phyloP scores from a whole-genome alignment of 2,888 invertebrate genomes.

The Pammene fasciana region DNA sequence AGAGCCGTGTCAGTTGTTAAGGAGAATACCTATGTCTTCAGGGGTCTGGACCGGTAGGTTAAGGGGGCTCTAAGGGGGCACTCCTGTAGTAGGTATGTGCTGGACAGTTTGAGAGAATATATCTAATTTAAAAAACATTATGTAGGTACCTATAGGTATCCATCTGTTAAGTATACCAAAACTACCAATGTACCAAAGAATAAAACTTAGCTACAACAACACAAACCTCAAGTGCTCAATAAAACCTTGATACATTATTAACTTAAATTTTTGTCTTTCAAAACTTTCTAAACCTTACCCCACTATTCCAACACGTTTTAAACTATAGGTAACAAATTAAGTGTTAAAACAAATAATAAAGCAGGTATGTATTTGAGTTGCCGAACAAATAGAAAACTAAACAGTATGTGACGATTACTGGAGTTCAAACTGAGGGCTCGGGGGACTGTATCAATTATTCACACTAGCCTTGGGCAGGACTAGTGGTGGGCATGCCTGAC shows the following conservation, averaged over 20 bases:
- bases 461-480: slow-evolving; percentile 34
- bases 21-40: too few relatives aligned
- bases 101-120: too few relatives aligned
- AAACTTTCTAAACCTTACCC: slow-evolving; percentile 1
- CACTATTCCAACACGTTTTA: slow-evolving; percentile 1
- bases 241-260: not conserved
- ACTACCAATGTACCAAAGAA: too few relatives aligned
- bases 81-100: too few relatives aligned
- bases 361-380: slow-evolving; percentile 39
- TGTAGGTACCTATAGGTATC: too few relatives aligned
- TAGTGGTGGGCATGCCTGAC: not conserved
- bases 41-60: too few relatives aligned
- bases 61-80: too few relatives aligned
- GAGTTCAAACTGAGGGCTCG: slow-evolving; percentile 13
- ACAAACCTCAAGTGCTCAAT: not conserved
- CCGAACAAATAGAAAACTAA: slow-evolving; percentile 33
- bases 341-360: slow-evolving; percentile 28
- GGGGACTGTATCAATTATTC: slow-evolving; percentile 38
- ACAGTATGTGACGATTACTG: slow-evolving; percentile 37
- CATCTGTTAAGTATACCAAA: too few relatives aligned
- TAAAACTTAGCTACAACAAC: too few relatives aligned
- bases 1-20: too few relatives aligned
- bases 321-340: slow-evolving; percentile 28
- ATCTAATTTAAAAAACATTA: too few relatives aligned
- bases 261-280: not conserved